Evolutionary conservation across 2,888 invertebrate genomes (phyloP).

Genomic region (Drosophila meridionalis): DNA sequence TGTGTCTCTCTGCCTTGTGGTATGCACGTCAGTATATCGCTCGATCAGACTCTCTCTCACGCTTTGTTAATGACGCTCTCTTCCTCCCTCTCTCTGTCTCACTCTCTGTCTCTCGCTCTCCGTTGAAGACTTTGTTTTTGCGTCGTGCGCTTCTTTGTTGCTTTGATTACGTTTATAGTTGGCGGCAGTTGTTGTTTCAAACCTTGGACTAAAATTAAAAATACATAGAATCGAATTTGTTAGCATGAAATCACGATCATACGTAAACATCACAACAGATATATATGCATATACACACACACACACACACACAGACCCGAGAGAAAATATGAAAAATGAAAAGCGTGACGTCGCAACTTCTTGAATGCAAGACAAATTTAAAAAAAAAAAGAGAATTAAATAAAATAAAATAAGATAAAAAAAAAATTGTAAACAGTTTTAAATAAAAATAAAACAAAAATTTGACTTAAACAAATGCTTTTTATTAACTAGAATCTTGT

Average conservation of each 20-base stretch:
- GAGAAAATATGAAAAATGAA: slow-evolving; percentile 24
- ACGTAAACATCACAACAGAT: slow-evolving; percentile 61
- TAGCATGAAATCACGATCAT: slow-evolving; percentile 73
- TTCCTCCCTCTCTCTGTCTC: slow-evolving; percentile 5
- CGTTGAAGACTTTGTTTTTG: slow-evolving; percentile 60
- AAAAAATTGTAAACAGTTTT: neutral
- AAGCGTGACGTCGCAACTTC: slow-evolving; percentile 32
- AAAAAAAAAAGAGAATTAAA: neutral
- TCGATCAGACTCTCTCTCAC: slow-evolving; percentile 21
- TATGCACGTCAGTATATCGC: slow-evolving; percentile 8
- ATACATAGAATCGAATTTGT: slow-evolving; percentile 73
- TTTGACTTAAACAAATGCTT: neutral
- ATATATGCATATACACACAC: slow-evolving; percentile 24
- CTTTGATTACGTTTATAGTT: slow-evolving; percentile 64
- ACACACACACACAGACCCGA: slow-evolving; percentile 16
- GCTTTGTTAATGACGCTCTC: neutral
- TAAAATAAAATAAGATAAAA: neutral
- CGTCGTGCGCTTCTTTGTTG: slow-evolving; percentile 59
- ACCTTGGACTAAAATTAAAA: slow-evolving; percentile 84
- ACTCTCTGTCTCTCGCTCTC: slow-evolving; percentile 5
- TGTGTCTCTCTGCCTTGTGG: slow-evolving; percentile 5
- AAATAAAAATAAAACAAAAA: neutral
- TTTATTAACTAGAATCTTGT: neutral
- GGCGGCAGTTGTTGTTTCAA: slow-evolving; percentile 69
- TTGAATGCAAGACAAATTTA: neutral